Evolutionary conservation across 2,888 invertebrate species (phyloP).

Genomic region (Ametastegia equiseti): DNA sequence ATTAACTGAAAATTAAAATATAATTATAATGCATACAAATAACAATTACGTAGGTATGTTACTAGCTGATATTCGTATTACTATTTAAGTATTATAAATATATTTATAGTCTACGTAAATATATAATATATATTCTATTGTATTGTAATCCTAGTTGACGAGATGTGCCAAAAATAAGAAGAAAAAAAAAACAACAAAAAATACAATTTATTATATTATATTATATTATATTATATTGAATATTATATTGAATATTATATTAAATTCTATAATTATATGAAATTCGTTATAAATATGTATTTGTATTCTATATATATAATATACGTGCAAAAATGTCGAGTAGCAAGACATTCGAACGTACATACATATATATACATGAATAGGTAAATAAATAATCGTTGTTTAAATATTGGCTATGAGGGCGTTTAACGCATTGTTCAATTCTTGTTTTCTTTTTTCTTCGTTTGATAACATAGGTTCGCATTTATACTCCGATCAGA

Average conservation of each 20-base stretch:
- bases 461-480: background rate
- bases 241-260: conserved; percentile 32
- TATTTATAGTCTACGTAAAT: conserved; percentile 22
- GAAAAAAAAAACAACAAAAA: background rate
- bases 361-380: conserved; percentile 20
- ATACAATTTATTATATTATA: conserved; percentile 52
- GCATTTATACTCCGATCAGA: too few relatives aligned
- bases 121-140: conserved; percentile 35
- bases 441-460: background rate
- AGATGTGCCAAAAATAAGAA: conserved; percentile 65
- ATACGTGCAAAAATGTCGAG: conserved; percentile 2
- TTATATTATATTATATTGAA: conserved; percentile 46
- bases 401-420: conserved; percentile 14
- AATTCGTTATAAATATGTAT: conserved; percentile 65
- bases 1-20: background rate
- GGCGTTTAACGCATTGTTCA: conserved; percentile 3
- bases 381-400: conserved; percentile 16
- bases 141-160: conserved; percentile 55
- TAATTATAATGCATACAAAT: background rate
- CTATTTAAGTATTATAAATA: conserved; percentile 18
- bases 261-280: conserved; percentile 52
- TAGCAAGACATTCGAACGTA: conserved; percentile 24
- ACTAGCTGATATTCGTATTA: conserved; percentile 27
- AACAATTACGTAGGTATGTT: conserved; percentile 30
- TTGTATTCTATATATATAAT: conserved; percentile 48